A percentile compares a stretch with the other conserved stretches of the same genome.
Conservation (phyloP, 2,888 invertebrate species). For the Megaustenia siamemsis region DNA sequence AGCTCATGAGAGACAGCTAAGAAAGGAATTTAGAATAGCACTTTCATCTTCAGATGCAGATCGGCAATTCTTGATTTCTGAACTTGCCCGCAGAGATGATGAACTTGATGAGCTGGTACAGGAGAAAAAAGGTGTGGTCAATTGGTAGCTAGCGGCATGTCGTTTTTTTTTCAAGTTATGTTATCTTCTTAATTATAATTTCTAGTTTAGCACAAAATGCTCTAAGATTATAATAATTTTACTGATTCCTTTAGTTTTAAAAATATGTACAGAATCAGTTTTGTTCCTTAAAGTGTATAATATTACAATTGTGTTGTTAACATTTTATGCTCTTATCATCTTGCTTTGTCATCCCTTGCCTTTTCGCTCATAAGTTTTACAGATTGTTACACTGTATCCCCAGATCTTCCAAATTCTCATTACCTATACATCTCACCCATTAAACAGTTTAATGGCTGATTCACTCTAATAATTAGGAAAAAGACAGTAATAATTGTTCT, state of each 20-base stretch:
- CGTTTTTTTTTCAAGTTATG: not conserved
- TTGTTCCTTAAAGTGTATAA: not conserved
- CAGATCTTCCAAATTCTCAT: too few relatives aligned
- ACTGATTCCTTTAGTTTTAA: not conserved
- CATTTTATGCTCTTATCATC: too few relatives aligned
- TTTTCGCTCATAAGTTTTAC: too few relatives aligned
- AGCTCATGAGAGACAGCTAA: slow-evolving; percentile 68
- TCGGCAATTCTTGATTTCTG: slow-evolving; percentile 68
- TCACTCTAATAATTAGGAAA: too few relatives aligned
- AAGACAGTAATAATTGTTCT: too few relatives aligned
- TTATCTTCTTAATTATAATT: not conserved
- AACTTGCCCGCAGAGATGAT: slow-evolving; percentile 69
- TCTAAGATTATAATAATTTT: not conserved
- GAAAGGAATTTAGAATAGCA: slow-evolving; percentile 70
- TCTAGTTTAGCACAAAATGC: too few relatives aligned
- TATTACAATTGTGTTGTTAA: too few relatives aligned
- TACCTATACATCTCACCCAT: too few relatives aligned
- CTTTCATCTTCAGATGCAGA: slow-evolving; percentile 69
- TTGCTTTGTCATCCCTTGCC: too few relatives aligned
- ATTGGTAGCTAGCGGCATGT: not conserved
- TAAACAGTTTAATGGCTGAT: too few relatives aligned
- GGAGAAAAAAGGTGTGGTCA: slow-evolving; percentile 68
- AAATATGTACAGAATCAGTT: not conserved
- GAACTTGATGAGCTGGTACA: slow-evolving; percentile 70
- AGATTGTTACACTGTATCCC: too few relatives aligned